Evolutionary conservation across 1,140 invertebrate species (phyloP), one percentile per base, ranked within the genome.

Genomic region (Gryon sp.): DNA sequence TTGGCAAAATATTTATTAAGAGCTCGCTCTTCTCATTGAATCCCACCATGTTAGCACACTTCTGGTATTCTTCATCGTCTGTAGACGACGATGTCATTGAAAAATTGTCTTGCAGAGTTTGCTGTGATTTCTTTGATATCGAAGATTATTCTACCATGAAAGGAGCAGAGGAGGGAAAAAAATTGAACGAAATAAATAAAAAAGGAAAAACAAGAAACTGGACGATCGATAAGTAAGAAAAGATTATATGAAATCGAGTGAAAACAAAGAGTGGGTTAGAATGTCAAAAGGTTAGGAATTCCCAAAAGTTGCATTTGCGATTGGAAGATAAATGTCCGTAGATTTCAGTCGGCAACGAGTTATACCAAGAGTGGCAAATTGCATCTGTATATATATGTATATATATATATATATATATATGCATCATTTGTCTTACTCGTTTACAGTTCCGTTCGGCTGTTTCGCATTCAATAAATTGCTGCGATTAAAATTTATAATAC

Each of bases 61-160:
- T 60, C 41, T 55, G 14, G 32, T 55, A 68, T 66, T 57, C 53
- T 68, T 63, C 73, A 68, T 76, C 57, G 57, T 69, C 38, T 26
- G 62, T 74, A 28, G 60, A 62, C 57, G 14, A 38, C 40, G 55
- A 55, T 22, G 62, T 68, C 63, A 68, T 57, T 55, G 63, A 76
- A 76, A 63, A 76, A 76, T 76, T 68, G 62, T 68, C 63, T 76
- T 57, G 24, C 26, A 76, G 24, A 38, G 20, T 32, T 22, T 22
- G 24, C 52, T 26, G 48, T 57, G 73, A 68, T 63, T 70, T 45
- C 74, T 70, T 70, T 70, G 60, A 70, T 70, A 76, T 65, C 60
- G 50, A 48, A 53, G 70, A 60, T 66, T 66, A 46, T 76, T 76
- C 65, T 43, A 45, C 8, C 53, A 60, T 59, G 18, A 77, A 77